Conservation (phyloP, 2,888 invertebrate species). For the Parnassius apollo region DNA sequence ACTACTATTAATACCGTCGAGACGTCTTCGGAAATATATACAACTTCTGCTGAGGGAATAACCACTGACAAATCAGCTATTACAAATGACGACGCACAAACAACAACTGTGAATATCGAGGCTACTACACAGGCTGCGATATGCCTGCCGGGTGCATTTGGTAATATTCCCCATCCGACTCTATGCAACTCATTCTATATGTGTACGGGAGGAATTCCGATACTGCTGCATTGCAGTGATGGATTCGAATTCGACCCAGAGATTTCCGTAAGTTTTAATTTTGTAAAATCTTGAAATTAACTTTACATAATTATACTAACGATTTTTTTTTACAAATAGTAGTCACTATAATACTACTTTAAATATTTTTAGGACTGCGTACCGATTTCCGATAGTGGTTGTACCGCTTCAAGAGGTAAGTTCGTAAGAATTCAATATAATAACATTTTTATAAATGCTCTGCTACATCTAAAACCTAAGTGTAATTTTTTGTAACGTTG, state of each 20-base stretch:
- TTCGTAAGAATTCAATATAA: not conserved
- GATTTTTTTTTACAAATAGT: too few relatives aligned
- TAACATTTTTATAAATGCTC: too few relatives aligned
- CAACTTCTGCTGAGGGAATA: not conserved
- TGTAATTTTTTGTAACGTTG: too few relatives aligned
- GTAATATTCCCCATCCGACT: slow-evolving; percentile 44
- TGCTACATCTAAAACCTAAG: too few relatives aligned
- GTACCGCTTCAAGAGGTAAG: slow-evolving; percentile 26
- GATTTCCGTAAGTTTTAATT: slow-evolving; percentile 19
- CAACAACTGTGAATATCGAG: not conserved
- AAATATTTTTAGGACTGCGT: slow-evolving; percentile 21
- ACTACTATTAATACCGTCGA: not conserved
- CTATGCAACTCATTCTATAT: slow-evolving; percentile 44
- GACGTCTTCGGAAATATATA: not conserved
- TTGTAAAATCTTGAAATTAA: not conserved
- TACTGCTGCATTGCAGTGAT: slow-evolving; percentile 34
- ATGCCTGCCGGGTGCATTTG: slow-evolving; percentile 38
- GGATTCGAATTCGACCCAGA: slow-evolving; percentile 34
- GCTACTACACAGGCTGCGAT: slow-evolving; percentile 28
- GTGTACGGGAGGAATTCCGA: slow-evolving; percentile 36
- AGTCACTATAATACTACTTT: too few relatives aligned
- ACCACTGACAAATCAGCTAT: not conserved
- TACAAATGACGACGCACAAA: not conserved
- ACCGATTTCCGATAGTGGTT: slow-evolving; percentile 26
- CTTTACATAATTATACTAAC: too few relatives aligned